These are phyloP conservation scores for Campylomormyrus tamandua DNA, from an alignment of 2,113 vertebrate genomes.

Conservation along the genomic window DNA sequence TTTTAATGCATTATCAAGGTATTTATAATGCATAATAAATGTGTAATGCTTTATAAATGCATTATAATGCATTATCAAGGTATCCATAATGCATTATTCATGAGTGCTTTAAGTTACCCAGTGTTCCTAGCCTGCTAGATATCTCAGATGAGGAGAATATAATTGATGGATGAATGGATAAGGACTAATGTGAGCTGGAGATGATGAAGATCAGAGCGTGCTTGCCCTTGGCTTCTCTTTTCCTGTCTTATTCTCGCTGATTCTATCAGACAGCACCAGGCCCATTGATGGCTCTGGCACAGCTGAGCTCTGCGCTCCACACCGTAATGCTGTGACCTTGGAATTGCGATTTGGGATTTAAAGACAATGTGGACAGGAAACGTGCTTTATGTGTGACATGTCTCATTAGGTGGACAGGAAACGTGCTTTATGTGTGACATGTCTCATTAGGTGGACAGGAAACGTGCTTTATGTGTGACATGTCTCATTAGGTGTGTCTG, in stretches of 20 bases:
- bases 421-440: not conserved
- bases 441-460: not conserved
- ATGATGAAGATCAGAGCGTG: constrained; percentile 48
- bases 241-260: not conserved
- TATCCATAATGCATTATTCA: not conserved
- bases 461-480: not conserved
- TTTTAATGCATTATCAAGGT: not conserved
- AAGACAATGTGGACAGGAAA: not conserved
- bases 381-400: not conserved
- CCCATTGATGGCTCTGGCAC: not conserved
- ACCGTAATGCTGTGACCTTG: constrained; percentile 39
- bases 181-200: constrained; percentile 29
- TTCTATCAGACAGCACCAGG: not conserved
- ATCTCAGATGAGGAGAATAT: constrained; percentile 37
- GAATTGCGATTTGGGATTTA: constrained; percentile 23
- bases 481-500: not conserved
- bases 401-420: not conserved
- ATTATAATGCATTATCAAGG: not conserved
- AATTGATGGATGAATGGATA: constrained; percentile 48
- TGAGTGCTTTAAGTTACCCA: not conserved
- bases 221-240: not conserved
- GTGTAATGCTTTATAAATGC: no score
- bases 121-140: constrained; percentile 34
- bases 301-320: not conserved
- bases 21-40: no score